Evolutionary conservation across 2,113 vertebrate species (phyloP).

Genomic region (Pimephales promelas): DNA sequence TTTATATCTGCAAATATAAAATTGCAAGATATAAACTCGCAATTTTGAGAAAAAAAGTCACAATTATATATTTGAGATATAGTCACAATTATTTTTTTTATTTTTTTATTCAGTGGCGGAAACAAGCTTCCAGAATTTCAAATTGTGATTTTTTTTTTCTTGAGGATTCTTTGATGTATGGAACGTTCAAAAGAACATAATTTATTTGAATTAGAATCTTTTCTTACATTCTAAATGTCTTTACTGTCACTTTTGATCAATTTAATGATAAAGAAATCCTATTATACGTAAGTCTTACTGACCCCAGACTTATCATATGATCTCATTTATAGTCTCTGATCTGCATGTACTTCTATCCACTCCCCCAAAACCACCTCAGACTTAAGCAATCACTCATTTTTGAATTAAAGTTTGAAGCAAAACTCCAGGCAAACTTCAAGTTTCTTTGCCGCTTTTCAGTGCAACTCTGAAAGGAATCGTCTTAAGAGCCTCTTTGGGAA

Average conservation of each 20-base stretch:
- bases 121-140: no score
- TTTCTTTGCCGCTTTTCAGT: not conserved
- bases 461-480: not conserved
- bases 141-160: not conserved
- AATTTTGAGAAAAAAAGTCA: no score
- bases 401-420: not conserved
- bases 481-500: constrained; percentile 7
- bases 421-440: not conserved
- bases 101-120: no score
- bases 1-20: no score
- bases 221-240: not conserved
- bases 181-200: not conserved
- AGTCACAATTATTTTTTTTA: no score
- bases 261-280: not conserved
- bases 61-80: no score
- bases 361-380: not conserved
- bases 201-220: not conserved
- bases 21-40: no score
- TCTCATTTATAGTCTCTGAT: not conserved
- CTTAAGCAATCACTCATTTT: not conserved
- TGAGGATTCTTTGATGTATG: not conserved
- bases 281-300: no score
- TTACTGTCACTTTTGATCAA: not conserved
- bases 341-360: not conserved
- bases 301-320: not conserved